Base-by-base conservation (phyloP, 2,888 invertebrate genomes). In the Oeneis ivallda region DNA sequence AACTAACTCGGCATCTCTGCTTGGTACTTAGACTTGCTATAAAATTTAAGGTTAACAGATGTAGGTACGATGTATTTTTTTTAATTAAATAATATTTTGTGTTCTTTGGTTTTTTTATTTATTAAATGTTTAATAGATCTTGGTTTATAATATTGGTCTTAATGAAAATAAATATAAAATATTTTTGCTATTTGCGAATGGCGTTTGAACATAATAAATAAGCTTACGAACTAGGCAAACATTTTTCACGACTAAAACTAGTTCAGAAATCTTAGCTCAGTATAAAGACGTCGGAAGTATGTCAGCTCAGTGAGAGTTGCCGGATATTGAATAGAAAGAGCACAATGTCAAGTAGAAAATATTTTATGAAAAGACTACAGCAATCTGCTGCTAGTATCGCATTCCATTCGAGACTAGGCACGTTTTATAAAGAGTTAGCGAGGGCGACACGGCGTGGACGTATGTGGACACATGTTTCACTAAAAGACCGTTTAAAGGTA, bases 261-360 rank as follows among this genome's bases (percentile, higher is more conserved):
- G 54, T 65, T 68, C 59, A 62, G 59, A 49, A 62, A 54, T 54
- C 58, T 54, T 53, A 66, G 47, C 53, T 34, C 13, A 49, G 60
- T 47, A 62, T 39, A 52, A 62, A 64, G 61, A 67, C 45, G 52
- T 64, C 57, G 60, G 59, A 69, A 64, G 63, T 64, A 58, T 64
- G 65, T 67, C 69, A 65, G 65, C 69, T 63, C 49, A 63, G 62
- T 65, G 57, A 62, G 70, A 71, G 61, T 69, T 64, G 65, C 71
- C 70, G 71, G 75, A 75, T 75, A 83, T 81, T 80, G 78, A 79
- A 85, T 82, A 80, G 78, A 80, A 78, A 81, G 75, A 77, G 78
- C 77, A 81, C 77, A 84, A 83, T 81, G 86, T 86, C 83, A 85
- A 82, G 78, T 74, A 72, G 77, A 80, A 84, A 86, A 87, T 87